Percentiles rank a stretch among this genome's conserved stretches.
Evolutionary conservation across 2,888 invertebrate genomes (phyloP).

Genomic region (Campaea margaritaria): DNA sequence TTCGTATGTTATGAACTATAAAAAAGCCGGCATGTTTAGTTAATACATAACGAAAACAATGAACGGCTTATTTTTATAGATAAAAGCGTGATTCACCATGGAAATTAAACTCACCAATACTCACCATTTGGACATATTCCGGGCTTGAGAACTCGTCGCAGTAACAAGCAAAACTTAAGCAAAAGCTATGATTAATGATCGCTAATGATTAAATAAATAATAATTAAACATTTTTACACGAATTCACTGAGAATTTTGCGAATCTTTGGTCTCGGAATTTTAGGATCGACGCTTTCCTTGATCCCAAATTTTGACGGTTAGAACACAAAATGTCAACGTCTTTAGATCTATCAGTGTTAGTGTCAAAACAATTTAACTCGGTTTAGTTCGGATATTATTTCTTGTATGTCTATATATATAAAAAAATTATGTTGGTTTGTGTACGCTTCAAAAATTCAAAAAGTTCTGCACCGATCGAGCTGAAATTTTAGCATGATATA

Average conservation of each 20-base stretch:
- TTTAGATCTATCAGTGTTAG: no score
- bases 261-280: no score
- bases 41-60: conserved; percentile 10
- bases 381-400: no score
- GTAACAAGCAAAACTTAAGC: conserved; percentile 6
- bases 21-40: neutral
- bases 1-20: neutral
- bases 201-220: conserved; percentile 25
- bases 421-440: no score
- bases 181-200: conserved; percentile 3
- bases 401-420: no score
- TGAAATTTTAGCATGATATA: no score
- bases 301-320: neutral
- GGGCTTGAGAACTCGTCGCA: conserved; percentile 30
- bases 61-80: conserved; percentile 28
- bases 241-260: conserved; percentile 26
- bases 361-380: no score
- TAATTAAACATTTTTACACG: conserved; percentile 36
- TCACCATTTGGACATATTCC: conserved; percentile 76
- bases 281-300: conserved; percentile 30
- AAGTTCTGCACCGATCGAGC: no score
- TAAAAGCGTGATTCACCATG: conserved; percentile 23
- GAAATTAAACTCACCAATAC: conserved; percentile 59
- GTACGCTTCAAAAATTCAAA: no score
- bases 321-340: no score